phyloP scores from a whole-genome alignment of 2,113 vertebrate genomes.

The Sander lucioperca region DNA sequence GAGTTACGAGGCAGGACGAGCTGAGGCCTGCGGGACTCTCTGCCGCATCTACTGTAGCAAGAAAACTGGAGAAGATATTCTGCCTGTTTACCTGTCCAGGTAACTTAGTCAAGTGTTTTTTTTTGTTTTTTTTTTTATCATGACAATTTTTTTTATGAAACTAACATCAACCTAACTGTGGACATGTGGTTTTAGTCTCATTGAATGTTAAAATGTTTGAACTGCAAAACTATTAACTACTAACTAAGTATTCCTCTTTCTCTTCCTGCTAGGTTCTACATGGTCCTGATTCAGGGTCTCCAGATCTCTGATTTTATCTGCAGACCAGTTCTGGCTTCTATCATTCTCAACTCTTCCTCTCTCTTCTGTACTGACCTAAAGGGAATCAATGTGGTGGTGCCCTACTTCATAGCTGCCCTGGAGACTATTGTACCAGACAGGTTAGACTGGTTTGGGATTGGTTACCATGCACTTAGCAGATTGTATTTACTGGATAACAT shows the following conservation, averaged over 20 bases:
- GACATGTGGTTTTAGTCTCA: background rate
- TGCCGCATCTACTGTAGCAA: constrained; percentile 99
- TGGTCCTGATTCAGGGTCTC: constrained; percentile 98
- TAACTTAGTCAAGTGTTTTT: constrained; percentile 63
- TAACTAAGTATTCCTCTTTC: background rate
- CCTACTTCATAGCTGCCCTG: constrained; percentile 96
- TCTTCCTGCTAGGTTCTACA: constrained; percentile 92
- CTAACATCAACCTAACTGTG: background rate
- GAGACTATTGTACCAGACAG: constrained; percentile 98
- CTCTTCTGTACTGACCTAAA: constrained; percentile 98
- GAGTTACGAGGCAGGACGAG: constrained; percentile 95
- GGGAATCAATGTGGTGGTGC: constrained; percentile 95
- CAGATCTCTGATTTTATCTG: constrained; percentile 96
- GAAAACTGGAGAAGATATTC: constrained; percentile 97
- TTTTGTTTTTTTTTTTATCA: background rate
- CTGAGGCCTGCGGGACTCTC: constrained; percentile 95
- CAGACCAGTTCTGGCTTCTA: constrained; percentile 93
- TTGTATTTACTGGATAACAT: background rate
- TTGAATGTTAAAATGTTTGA: background rate
- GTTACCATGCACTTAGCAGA: background rate
- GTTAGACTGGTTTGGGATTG: constrained; percentile 69
- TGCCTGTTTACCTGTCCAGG: constrained; percentile 97
- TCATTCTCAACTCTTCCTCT: constrained; percentile 95
- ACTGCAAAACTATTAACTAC: background rate
- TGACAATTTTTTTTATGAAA: background rate